Evolutionary conservation across 2,113 vertebrate genomes (phyloP).

Genomic region (Sturnus vulgaris): DNA sequence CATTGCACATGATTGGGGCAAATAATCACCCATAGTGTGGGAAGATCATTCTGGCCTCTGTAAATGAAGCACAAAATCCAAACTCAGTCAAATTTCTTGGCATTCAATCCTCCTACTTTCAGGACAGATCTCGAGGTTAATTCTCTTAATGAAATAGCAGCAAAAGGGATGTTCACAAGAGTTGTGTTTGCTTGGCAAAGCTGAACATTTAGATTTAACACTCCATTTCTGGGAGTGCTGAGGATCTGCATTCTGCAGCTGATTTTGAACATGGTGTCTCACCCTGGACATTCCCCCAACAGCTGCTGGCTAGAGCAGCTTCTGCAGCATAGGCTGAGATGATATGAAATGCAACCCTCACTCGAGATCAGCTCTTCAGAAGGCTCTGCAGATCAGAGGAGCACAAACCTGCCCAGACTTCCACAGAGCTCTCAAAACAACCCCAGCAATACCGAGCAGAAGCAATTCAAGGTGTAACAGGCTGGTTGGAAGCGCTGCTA

Average conservation of each 20-base stretch:
- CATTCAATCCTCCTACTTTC: neutral
- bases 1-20: neutral
- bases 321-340: neutral
- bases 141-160: neutral
- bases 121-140: neutral
- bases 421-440: neutral
- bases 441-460: fast-evolving
- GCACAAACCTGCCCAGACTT: neutral
- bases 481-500: neutral
- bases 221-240: neutral
- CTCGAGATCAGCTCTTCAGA: neutral
- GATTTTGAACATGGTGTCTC: neutral
- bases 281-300: neutral
- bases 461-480: neutral
- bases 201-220: neutral
- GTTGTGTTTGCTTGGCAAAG: neutral
- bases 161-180: neutral
- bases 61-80: neutral
- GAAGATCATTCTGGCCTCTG: neutral
- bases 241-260: neutral
- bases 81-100: neutral
- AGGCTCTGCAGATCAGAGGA: neutral
- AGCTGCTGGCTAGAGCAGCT: neutral
- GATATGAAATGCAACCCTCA: neutral
- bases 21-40: neutral